phyloP scores from a whole-genome alignment of 2,113 vertebrate species.

The Myrmophylax atrothorax region DNA sequence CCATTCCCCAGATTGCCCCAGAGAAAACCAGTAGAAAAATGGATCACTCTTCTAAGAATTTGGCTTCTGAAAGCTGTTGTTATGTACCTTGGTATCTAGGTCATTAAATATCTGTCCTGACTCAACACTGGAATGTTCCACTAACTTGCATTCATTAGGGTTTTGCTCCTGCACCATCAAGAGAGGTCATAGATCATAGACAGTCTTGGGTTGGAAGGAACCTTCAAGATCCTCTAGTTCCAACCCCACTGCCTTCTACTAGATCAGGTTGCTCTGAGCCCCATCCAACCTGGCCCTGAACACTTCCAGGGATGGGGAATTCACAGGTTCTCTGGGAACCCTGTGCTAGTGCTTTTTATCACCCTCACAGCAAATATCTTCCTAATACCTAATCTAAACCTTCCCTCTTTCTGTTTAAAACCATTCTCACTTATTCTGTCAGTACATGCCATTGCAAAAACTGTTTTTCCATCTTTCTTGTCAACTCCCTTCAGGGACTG shows the following conservation, averaged over 20 bases:
- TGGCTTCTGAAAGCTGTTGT: background rate
- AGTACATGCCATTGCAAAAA: background rate
- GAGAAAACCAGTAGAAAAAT: background rate
- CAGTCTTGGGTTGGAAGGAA: background rate
- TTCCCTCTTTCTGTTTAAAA: background rate
- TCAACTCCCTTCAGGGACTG: background rate
- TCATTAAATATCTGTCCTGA: background rate
- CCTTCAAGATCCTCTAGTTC: background rate
- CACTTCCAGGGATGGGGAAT: background rate
- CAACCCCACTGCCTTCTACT: background rate
- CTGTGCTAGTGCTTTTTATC: background rate
- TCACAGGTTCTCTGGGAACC: background rate
- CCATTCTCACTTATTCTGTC: background rate
- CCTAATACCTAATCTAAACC: background rate
- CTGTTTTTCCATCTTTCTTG: background rate
- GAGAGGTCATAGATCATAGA: background rate
- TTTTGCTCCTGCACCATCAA: background rate
- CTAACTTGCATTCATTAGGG: background rate
- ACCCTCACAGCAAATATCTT: too few relatives aligned
- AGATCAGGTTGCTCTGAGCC: accelerated
- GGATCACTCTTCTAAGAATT: background rate
- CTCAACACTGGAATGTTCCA: background rate
- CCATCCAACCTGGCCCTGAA: background rate
- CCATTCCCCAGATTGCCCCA: background rate
- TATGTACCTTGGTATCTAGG: background rate